Evolutionary conservation across 2,888 invertebrate genomes (phyloP).

Genomic region (Zhengitettix transpicula): DNA sequence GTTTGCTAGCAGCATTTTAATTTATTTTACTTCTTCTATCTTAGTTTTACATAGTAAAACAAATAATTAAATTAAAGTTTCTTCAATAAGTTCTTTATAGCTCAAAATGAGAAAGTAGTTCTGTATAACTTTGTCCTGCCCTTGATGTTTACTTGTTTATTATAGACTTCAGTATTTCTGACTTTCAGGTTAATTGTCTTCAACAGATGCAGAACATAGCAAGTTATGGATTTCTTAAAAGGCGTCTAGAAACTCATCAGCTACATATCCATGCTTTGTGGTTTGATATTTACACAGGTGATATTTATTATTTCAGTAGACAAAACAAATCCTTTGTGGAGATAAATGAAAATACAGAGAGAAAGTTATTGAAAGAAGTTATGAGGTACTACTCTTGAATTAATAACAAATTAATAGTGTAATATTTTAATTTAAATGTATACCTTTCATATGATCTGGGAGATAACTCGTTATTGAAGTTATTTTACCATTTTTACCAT

Average conservation of each 20-base stretch:
- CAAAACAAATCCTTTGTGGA: constrained; percentile 69
- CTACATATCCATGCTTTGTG: constrained; percentile 86
- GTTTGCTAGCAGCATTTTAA: too few relatives aligned
- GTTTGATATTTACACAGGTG: constrained; percentile 95
- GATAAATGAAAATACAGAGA: constrained; percentile 68
- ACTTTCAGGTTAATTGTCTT: constrained; percentile 61
- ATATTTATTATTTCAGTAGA: constrained; percentile 87
- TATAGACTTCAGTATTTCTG: background rate
- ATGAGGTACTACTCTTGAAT: constrained; percentile 38
- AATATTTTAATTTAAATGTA: too few relatives aligned
- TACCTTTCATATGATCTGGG: too few relatives aligned
- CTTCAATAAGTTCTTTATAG: too few relatives aligned
- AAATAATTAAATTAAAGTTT: too few relatives aligned
- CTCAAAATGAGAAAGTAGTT: too few relatives aligned
- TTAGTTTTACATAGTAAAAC: too few relatives aligned
- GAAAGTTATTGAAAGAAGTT: constrained; percentile 57
- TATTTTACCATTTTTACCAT: too few relatives aligned
- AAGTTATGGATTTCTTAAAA: constrained; percentile 78
- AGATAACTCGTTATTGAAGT: too few relatives aligned
- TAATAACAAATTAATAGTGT: too few relatives aligned
- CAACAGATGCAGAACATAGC: constrained; percentile 87
- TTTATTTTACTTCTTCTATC: too few relatives aligned
- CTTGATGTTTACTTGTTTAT: background rate
- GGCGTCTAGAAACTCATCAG: constrained; percentile 60
- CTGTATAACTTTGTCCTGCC: too few relatives aligned